phyloP scores from a whole-genome alignment of 2,113 vertebrate species.

The Heteronetta atricapilla region DNA sequence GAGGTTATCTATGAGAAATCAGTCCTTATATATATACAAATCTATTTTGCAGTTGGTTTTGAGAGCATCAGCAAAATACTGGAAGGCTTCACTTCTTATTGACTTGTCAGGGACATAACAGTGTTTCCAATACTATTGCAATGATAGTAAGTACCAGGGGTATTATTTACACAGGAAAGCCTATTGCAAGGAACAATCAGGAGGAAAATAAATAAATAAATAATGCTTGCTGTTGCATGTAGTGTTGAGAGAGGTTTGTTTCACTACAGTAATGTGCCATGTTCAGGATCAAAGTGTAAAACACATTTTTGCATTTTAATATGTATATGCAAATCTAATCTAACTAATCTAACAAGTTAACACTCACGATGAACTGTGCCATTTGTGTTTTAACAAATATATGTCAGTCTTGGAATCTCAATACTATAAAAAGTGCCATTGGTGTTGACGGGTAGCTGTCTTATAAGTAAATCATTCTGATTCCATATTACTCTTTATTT shows the following conservation, averaged over 20 bases:
- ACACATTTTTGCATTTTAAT: not conserved
- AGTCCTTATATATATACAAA: not conserved
- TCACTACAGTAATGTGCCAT: not conserved
- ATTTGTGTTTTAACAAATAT: not conserved
- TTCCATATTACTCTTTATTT: not conserved
- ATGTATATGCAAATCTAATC: constrained; percentile 4
- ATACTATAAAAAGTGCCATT: not conserved
- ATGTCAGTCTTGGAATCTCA: not conserved
- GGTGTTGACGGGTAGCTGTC: not conserved
- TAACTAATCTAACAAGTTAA: constrained; percentile 1
- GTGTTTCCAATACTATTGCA: not conserved
- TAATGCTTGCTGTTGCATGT: not conserved
- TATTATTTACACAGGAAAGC: not conserved
- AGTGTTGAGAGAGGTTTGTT: not conserved
- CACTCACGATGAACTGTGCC: not conserved
- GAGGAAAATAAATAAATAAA: not conserved
- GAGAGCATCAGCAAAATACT: not conserved
- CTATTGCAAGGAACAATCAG: not conserved
- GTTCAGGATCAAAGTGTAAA: constrained; percentile 21
- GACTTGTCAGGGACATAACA: not conserved
- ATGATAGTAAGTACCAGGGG: not conserved
- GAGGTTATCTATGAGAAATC: not conserved
- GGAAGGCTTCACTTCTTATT: not conserved
- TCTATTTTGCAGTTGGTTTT: not conserved
- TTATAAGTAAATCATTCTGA: not conserved